Percentiles rank a stretch among this genome's conserved stretches.
Conservation (phyloP, 2,113 vertebrate genomes). For the Rattus rattus region DNA sequence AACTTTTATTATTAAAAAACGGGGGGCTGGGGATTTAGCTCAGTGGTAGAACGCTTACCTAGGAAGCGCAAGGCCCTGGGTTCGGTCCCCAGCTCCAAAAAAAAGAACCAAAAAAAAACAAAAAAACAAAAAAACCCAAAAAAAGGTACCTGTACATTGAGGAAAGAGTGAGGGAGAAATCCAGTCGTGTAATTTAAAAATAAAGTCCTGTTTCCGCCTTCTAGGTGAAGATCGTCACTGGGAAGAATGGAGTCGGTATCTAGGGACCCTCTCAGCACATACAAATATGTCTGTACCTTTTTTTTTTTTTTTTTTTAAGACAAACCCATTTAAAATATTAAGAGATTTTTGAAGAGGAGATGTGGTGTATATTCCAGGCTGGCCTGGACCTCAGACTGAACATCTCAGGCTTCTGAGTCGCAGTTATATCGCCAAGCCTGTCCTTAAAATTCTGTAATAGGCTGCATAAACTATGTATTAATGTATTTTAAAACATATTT, state of each 20-base stretch:
- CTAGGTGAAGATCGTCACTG: not conserved
- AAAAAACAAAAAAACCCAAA: no score
- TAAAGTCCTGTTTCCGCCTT: slow-evolving; percentile 3
- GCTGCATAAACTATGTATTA: not conserved
- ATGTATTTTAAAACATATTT: slow-evolving; percentile 21
- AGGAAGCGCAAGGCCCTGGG: no score
- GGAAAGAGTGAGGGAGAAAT: slow-evolving; percentile 40
- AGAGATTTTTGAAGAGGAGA: not conserved
- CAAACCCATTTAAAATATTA: not conserved
- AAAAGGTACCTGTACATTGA: not conserved
- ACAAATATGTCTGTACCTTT: slow-evolving; percentile 22
- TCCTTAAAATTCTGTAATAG: not conserved
- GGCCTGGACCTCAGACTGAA: no score
- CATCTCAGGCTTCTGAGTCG: not conserved
- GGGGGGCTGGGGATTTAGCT: no score
- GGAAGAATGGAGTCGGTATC: not conserved
- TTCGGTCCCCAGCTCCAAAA: no score
- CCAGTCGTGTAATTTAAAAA: not conserved
- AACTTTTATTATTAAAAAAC: slow-evolving; percentile 36
- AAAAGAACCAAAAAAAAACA: no score
- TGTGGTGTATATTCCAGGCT: not conserved
- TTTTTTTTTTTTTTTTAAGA: not conserved
- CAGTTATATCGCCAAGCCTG: not conserved
- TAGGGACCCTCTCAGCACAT: not conserved
- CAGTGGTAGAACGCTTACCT: no score